Conservation (phyloP, 1,140 invertebrate genomes). For the Pseudomyrmex cubaensis region DNA sequence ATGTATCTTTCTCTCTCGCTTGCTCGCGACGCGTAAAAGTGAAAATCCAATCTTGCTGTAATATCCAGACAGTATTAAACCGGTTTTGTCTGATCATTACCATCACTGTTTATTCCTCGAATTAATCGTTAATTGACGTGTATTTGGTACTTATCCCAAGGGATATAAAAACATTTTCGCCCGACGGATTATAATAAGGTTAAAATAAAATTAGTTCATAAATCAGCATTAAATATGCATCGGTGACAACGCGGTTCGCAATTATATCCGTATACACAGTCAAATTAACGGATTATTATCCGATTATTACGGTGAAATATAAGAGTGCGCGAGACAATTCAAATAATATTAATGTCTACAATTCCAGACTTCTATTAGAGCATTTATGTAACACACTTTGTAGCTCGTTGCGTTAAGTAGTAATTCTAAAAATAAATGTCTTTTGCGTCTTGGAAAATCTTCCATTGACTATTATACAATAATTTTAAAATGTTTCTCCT, state of each 20-base stretch:
- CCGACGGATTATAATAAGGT: not conserved
- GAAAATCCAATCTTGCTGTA: constrained; percentile 24
- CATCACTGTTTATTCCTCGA: constrained; percentile 38
- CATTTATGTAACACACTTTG: not conserved
- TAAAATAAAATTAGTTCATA: constrained; percentile 53
- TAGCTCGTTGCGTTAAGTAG: not conserved
- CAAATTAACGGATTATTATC: constrained; percentile 41
- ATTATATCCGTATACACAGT: constrained; percentile 17
- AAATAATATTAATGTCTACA: constrained; percentile 40
- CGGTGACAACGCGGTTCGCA: constrained; percentile 37
- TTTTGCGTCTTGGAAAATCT: not conserved
- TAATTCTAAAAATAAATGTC: constrained; percentile 21
- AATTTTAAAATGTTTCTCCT: not conserved
- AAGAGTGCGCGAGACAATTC: not conserved
- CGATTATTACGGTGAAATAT: constrained; percentile 32
- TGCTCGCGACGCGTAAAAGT: constrained; percentile 19
- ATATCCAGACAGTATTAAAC: constrained; percentile 31
- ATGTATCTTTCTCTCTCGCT: no score
- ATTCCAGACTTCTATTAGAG: constrained; percentile 8
- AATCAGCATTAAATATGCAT: constrained; percentile 65
- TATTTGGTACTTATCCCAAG: not conserved
- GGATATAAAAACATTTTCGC: constrained; percentile 9
- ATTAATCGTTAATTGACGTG: constrained; percentile 23
- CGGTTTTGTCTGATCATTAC: not conserved
- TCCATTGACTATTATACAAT: not conserved